Conservation (phyloP, 2,888 invertebrate genomes). For the Stratiomys singularior region DNA sequence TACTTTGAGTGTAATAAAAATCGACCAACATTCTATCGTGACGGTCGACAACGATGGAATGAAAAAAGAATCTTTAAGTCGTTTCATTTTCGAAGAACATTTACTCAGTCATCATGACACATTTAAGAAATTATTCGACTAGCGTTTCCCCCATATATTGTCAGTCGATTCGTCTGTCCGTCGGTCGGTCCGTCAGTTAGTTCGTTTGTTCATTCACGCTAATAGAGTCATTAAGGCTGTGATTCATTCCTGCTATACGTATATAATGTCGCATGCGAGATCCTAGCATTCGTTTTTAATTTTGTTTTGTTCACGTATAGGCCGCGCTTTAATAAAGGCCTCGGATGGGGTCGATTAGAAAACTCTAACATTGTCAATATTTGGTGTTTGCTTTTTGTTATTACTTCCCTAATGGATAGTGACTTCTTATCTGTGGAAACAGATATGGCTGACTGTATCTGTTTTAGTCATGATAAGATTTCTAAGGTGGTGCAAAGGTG, state of each 20-base stretch:
- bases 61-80: not conserved
- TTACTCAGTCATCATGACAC: not conserved
- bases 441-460: not conserved
- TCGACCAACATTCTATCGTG: not conserved
- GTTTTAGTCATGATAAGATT: not conserved
- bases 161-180: not conserved
- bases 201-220: not conserved
- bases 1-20: not conserved
- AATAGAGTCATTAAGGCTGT: conserved; percentile 5
- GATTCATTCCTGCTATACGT: conserved; percentile 9
- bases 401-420: conserved; percentile 14
- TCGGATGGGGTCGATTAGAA: not conserved
- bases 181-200: not conserved
- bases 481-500: not conserved
- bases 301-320: not conserved
- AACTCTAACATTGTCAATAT: not conserved
- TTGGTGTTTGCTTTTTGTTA: not conserved
- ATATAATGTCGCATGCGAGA: not conserved
- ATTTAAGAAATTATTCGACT: conserved; percentile 3
- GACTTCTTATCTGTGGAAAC: not conserved
- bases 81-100: not conserved
- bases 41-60: not conserved
- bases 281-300: too few relatives aligned
- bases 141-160: not conserved
- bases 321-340: not conserved